Evolutionary conservation across 1,140 invertebrate species (phyloP), one percentile per base, ranked within the genome.

Genomic region (Diploscapter pachys): DNA sequence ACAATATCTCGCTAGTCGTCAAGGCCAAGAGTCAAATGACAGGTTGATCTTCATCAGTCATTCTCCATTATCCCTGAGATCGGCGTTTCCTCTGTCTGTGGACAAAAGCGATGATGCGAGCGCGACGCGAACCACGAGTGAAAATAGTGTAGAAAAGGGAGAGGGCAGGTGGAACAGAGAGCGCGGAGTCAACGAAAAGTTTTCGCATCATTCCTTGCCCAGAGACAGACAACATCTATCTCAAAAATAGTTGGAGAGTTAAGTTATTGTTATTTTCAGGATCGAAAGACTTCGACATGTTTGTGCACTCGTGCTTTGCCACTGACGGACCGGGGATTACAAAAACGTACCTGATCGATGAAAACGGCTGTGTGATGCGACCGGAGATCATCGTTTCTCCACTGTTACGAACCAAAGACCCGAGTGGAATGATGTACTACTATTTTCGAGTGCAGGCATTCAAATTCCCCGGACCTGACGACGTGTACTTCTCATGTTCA

Each of bases 251-350:
- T 31, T 31, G 31, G 31, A 31, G 31, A 31, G 31, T 31, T 31
- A n/a, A n/a, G 31, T 31, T 31, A 31, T 31, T 31, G 1, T 31
- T 31, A 49, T 57, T 68, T 73, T 67, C 64, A 82, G 80, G 77
- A 55, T 51, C 64, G 13, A 73, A 66, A 9, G 75, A 82, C 64
- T 83, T 67, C 63, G 84, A 82, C 67, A 84, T 83, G 68, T 83
- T 82, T 66, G 81, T 83, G 6, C 81, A 82, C 63, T 80, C 78
- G 5, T 82, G 81, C 63, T 80, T 82, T 54, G 81, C 81, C 3
- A 77, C 82, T 5, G 81, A 83, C 66, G 80, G 80, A n/a, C 68
- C 66, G 13, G 79, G 80, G 49, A 62, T 67, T 31, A 31, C 31
- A 31, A 31, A 31, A 31, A 31, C 31, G 31, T 31, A 31, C 31